phyloP scores from a whole-genome alignment of 2,113 vertebrate genomes.

The Apus apus region DNA sequence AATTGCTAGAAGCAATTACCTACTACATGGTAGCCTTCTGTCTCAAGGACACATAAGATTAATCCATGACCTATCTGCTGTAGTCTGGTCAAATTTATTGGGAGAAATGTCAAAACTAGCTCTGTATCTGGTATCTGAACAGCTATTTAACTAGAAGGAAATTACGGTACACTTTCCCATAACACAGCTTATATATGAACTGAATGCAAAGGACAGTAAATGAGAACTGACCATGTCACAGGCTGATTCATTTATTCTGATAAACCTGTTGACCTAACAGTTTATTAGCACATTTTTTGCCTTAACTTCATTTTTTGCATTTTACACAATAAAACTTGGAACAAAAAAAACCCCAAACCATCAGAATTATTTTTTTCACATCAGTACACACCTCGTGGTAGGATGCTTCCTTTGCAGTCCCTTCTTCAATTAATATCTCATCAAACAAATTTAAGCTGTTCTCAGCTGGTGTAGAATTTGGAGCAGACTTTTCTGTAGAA shows the following conservation, averaged over 20 bases:
- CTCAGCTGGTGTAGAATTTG: constrained; percentile 63
- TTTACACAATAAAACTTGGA: neutral
- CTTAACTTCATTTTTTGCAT: neutral
- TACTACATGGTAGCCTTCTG: neutral
- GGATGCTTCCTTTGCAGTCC: constrained; percentile 85
- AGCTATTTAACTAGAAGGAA: neutral
- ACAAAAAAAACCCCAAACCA: neutral
- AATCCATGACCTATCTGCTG: neutral
- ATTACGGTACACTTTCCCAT: neutral
- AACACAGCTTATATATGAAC: neutral
- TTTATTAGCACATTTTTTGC: neutral
- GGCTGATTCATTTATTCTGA: neutral
- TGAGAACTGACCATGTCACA: neutral
- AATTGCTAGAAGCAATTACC: neutral
- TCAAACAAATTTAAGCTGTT: constrained; percentile 93
- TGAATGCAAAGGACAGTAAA: neutral
- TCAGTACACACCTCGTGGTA: constrained; percentile 82
- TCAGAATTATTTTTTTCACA: neutral
- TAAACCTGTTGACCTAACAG: neutral
- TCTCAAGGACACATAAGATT: neutral
- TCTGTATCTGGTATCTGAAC: neutral
- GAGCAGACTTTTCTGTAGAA: constrained; percentile 58
- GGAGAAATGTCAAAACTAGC: neutral
- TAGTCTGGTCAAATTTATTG: neutral
- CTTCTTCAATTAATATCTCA: constrained; percentile 91